Evolutionary conservation across 1,140 invertebrate genomes (phyloP).

Genomic region (Lasaia peninsularis): DNA sequence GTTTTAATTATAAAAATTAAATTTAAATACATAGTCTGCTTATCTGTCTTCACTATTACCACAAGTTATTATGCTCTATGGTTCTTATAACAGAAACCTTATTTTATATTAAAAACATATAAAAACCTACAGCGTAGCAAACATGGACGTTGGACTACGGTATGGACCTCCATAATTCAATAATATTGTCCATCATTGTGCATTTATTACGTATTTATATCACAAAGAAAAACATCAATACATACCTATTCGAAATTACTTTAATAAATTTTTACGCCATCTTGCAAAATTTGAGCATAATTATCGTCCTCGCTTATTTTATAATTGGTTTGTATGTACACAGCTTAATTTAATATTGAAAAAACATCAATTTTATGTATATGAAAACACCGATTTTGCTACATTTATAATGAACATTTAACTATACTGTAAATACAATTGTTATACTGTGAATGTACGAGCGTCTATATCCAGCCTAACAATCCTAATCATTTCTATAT

Average conservation of each 20-base stretch:
- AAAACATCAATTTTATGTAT: conserved; percentile 64
- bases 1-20: no score
- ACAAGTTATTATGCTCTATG: no score
- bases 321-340: conserved; percentile 32
- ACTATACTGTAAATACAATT: conserved; percentile 49
- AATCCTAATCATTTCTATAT: conserved; percentile 34
- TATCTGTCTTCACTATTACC: no score
- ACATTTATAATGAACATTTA: conserved; percentile 26
- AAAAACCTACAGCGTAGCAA: conserved; percentile 58
- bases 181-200: conserved; percentile 74
- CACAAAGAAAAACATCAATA: conserved; percentile 45
- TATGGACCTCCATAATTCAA: conserved; percentile 63
- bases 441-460: conserved; percentile 36
- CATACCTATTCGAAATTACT: conserved; percentile 23
- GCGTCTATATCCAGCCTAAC: conserved; percentile 46
- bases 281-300: conserved; percentile 37
- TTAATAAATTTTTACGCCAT: conserved; percentile 25
- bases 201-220: conserved; percentile 63
- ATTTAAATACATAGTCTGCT: no score
- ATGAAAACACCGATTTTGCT: conserved; percentile 67
- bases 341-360: conserved; percentile 52
- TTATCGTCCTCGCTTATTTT: conserved; percentile 23
- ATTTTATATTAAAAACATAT: conserved; percentile 45
- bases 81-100: conserved; percentile 39
- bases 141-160: conserved; percentile 55